Evolutionary conservation across 2,113 vertebrate species (phyloP).

Genomic region (Balaeniceps rex): DNA sequence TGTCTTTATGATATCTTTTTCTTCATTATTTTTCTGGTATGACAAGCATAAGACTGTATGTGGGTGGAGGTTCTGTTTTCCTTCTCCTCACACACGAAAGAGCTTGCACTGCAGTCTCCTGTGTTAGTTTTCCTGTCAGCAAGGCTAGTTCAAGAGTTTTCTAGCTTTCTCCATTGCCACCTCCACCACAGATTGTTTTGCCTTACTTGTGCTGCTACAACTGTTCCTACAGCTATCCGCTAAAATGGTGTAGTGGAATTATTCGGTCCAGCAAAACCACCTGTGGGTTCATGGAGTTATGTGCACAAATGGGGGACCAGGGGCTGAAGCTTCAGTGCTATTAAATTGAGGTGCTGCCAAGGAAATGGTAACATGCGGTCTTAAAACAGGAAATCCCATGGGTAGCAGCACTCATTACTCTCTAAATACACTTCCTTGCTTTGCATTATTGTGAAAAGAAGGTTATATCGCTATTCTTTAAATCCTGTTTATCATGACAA

Average conservation of each 20-base stretch:
- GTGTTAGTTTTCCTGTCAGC: not conserved
- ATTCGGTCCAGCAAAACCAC: rapidly evolving
- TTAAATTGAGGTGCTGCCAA: not conserved
- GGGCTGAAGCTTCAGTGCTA: not conserved
- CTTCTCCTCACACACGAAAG: not conserved
- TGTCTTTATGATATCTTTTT: not conserved
- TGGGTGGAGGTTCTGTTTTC: not conserved
- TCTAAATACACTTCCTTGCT: not conserved
- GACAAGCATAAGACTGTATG: not conserved
- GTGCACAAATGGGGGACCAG: not conserved
- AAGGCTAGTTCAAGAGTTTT: not conserved
- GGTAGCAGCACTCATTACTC: not conserved
- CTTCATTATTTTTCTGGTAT: not conserved
- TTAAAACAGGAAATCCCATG: not conserved
- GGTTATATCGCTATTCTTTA: not conserved
- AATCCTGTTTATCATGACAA: not conserved
- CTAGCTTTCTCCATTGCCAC: not conserved
- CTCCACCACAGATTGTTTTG: rapidly evolving
- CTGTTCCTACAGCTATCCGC: rapidly evolving
- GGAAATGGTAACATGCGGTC: not conserved
- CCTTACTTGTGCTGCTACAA: not conserved
- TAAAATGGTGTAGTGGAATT: not conserved
- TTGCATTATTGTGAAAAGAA: not conserved
- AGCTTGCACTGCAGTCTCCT: not conserved
- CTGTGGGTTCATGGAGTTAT: not conserved